phyloP scores from a whole-genome alignment of 2,113 vertebrate genomes.

The Pionites leucogaster region DNA sequence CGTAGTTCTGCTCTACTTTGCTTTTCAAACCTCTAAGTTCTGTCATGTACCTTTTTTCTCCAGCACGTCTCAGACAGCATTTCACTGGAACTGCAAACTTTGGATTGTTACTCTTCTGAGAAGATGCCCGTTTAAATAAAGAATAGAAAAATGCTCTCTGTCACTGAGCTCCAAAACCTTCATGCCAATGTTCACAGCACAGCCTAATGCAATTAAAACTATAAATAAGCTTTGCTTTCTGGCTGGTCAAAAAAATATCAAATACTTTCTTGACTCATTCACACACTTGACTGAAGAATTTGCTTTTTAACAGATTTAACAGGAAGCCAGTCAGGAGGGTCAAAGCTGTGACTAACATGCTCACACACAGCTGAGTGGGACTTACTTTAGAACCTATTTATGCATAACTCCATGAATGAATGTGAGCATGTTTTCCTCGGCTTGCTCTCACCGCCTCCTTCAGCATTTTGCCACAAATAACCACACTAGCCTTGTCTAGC shows the following conservation, averaged over 20 bases:
- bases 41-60: neutral
- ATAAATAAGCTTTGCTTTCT: neutral
- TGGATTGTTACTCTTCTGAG: neutral
- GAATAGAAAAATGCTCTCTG: neutral
- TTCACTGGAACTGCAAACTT: neutral
- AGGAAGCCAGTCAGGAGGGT: neutral
- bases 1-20: neutral
- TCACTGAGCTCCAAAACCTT: neutral
- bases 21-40: neutral
- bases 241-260: neutral
- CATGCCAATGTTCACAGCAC: neutral
- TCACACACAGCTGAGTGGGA: neutral
- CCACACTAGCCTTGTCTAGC: accelerated
- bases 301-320: neutral
- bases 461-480: neutral
- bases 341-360: neutral
- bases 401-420: neutral
- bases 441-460: neutral
- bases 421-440: neutral
- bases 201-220: neutral
- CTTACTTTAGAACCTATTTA: neutral
- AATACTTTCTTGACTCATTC: neutral
- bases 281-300: neutral
- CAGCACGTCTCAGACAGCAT: neutral
- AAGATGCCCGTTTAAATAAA: conserved; percentile 38